Evolutionary conservation across 2,888 invertebrate genomes (phyloP).

Genomic region (Drosophila flavopinicola): DNA sequence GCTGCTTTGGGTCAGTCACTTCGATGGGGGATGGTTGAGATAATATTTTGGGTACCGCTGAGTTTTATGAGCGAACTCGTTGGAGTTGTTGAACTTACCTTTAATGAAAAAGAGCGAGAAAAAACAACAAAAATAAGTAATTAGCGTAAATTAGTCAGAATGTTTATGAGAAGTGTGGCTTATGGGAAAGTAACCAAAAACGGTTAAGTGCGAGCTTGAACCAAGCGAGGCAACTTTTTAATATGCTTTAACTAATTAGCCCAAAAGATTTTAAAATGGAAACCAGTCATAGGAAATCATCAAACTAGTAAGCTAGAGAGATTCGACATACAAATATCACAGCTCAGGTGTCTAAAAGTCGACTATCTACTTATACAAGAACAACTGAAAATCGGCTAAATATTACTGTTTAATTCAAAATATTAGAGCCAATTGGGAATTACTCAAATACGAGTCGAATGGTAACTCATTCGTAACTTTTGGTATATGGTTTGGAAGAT

Average conservation of each 20-base stretch:
- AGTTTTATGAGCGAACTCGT: constrained; percentile 31
- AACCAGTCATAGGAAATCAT: constrained; percentile 10
- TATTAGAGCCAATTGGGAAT: too few species aligned
- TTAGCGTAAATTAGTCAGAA: constrained; percentile 67
- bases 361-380: too few species aligned
- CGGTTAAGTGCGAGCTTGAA: constrained; percentile 10
- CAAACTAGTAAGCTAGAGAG: constrained; percentile 1
- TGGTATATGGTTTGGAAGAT: too few species aligned
- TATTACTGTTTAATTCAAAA: too few species aligned
- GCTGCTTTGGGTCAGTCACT: constrained; percentile 51
- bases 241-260: constrained; percentile 11
- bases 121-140: constrained; percentile 60
- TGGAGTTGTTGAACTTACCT: constrained; percentile 64
- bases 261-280: constrained; percentile 9
- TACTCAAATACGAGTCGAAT: too few species aligned
- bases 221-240: background rate
- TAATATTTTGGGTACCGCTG: constrained; percentile 39
- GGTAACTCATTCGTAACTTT: too few species aligned
- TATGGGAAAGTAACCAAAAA: constrained; percentile 39
- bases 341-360: too few species aligned
- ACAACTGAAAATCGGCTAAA: too few species aligned
- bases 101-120: constrained; percentile 55
- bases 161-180: constrained; percentile 38
- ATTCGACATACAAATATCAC: background rate
- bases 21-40: constrained; percentile 8